Base-by-base conservation (phyloP, 2,888 invertebrate species). In the Eulithis prunata region DNA sequence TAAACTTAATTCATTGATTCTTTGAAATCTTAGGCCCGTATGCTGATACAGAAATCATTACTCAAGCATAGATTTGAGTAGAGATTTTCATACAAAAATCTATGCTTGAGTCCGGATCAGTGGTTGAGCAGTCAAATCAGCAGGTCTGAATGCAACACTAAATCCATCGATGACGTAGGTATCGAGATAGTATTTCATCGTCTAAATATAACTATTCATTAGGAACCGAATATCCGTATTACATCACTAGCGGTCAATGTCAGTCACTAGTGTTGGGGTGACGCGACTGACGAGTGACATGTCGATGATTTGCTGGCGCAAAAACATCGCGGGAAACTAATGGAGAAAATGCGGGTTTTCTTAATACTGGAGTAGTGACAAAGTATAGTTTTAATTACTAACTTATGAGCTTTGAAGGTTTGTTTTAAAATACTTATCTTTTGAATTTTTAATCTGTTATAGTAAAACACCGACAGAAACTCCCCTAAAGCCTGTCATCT, bases 241-340 rank as follows among this genome's bases (percentile, higher is more conserved):
- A 62, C 71, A 64, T 71, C 68, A 68, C 59, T 57, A 46, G 68
- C 68, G 68, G 71, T 71, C 71, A 68, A 69, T 71, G 71, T 62
- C 69, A 53, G 36, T 51, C 38, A 56, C 45, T 55, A 46, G 55
- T 57, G 54, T 14, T 41, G 54, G 57, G 47, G 49, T 14, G 46
- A 49, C 21, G 21, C 21, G 21, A 21, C 21, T 21, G 21, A 21
- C 49, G 49, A 21, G 7, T 49, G 49, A 12, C 2, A 12, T 41
- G 41, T 46, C 47, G 60, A 49, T 58, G 53, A 62, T 57, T 32
- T 36, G 45, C 45, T 46, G 51, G 11, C 64, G 51, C 57, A n/a
- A 13, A 21, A 28, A 21, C 4, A 3, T 14, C 14, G 49, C 4
- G 10, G 11, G 21, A 49, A 21, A 21, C 1, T 21, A 21, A 21